phyloP scores from a whole-genome alignment of 2,113 vertebrate species.

The Paradoxurus hermaphroditus region DNA sequence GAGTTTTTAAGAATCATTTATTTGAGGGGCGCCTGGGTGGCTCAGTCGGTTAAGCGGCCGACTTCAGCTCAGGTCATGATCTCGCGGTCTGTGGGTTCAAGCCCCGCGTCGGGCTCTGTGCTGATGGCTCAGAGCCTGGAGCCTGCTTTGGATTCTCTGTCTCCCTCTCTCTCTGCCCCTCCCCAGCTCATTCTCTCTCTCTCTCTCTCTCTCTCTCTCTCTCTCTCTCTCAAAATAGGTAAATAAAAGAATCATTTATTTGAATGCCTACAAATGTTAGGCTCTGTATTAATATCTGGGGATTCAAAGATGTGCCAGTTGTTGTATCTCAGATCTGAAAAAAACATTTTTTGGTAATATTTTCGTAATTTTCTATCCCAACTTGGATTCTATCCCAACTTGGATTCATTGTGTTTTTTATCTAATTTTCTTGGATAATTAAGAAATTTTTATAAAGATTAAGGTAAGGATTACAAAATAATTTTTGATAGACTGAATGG shows the following conservation, averaged over 20 bases:
- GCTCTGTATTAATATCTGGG: neutral
- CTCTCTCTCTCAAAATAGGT: too few relatives aligned
- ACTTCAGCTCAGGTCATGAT: too few relatives aligned
- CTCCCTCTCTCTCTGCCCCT: too few relatives aligned
- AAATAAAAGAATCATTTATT: conserved; percentile 1
- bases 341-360: neutral
- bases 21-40: too few relatives aligned
- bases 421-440: conserved; percentile 14
- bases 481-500: conserved; percentile 71
- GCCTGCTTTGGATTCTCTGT: too few relatives aligned
- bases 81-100: too few relatives aligned
- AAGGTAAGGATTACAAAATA: conserved; percentile 63
- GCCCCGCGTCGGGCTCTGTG: too few relatives aligned
- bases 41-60: too few relatives aligned
- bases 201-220: too few relatives aligned
- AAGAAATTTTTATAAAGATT: conserved; percentile 41
- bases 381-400: conserved; percentile 44
- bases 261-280: neutral
- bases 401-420: conserved; percentile 55
- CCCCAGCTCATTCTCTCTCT: too few relatives aligned
- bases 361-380: conserved; percentile 59
- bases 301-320: neutral
- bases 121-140: too few relatives aligned
- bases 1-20: conserved; percentile 6
- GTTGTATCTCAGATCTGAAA: neutral